Percentiles rank a stretch among this genome's conserved stretches.
phyloP scores from a whole-genome alignment of 1,140 invertebrate species.

The Zaprionus capensis region DNA sequence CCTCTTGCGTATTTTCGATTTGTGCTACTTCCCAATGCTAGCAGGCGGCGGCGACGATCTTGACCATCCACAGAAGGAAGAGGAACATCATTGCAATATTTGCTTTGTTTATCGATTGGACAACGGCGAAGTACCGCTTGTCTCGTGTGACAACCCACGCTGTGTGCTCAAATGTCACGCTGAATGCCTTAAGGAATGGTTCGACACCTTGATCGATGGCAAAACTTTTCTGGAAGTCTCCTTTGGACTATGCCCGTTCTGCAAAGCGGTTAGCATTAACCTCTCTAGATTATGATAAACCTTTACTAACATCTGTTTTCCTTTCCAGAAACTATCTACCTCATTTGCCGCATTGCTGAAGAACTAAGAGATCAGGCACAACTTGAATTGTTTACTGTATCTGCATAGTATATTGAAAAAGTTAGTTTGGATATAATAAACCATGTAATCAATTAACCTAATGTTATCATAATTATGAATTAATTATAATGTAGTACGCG shows the following conservation, averaged over 20 bases:
- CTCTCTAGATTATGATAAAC: neutral
- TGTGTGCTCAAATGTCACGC: constrained; percentile 79
- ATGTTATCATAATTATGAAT: constrained; percentile 43
- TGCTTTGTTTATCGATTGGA: constrained; percentile 75
- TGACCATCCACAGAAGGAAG: constrained; percentile 19
- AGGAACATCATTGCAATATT: constrained; percentile 72
- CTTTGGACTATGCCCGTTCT: constrained; percentile 77
- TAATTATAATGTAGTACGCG: constrained; percentile 55
- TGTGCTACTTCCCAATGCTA: constrained; percentile 79
- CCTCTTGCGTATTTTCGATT: constrained; percentile 75
- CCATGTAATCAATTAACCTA: neutral
- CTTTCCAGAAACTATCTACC: constrained; percentile 75
- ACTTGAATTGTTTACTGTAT: neutral
- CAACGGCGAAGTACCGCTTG: constrained; percentile 66
- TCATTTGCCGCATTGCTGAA: constrained; percentile 70
- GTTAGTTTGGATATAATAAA: constrained; percentile 7
- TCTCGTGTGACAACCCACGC: constrained; percentile 74
- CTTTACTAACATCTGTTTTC: neutral
- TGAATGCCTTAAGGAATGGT: constrained; percentile 76
- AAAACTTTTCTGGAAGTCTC: constrained; percentile 74
- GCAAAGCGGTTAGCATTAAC: constrained; percentile 67
- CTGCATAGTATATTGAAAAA: constrained; percentile 9
- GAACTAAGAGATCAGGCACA: constrained; percentile 29
- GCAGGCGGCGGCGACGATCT: constrained; percentile 28
- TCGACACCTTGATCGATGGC: constrained; percentile 68